Conservation (phyloP, 2,888 invertebrate genomes). For the Pandemis heparana region DNA sequence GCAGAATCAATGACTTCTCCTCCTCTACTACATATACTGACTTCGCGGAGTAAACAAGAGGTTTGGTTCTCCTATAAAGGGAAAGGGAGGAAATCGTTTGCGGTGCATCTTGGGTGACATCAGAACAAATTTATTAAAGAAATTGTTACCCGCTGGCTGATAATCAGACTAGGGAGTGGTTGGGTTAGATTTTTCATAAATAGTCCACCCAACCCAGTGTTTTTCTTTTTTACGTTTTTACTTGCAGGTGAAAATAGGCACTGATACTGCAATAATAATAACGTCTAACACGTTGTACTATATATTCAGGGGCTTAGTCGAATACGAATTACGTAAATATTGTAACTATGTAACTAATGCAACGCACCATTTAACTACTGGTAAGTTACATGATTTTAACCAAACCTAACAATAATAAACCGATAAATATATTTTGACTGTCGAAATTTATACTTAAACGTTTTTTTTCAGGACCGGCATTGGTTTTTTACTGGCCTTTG, state of each 20-base stretch:
- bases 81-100: too few relatives aligned
- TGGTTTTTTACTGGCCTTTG: neutral
- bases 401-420: too few relatives aligned
- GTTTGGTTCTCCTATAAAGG: constrained; percentile 20
- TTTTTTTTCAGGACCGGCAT: neutral
- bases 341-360: constrained; percentile 55
- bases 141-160: too few relatives aligned
- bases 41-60: constrained; percentile 47
- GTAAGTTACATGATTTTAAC: constrained; percentile 58
- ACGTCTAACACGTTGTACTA: constrained; percentile 60
- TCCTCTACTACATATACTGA: constrained; percentile 50
- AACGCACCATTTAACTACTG: constrained; percentile 50
- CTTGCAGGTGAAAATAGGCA: constrained; percentile 53
- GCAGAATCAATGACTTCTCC: constrained; percentile 54
- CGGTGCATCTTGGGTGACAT: too few relatives aligned
- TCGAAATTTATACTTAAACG: neutral
- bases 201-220: neutral
- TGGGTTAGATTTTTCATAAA: too few relatives aligned
- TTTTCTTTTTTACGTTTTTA: constrained; percentile 28
- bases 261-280: constrained; percentile 56
- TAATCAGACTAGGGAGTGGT: too few relatives aligned
- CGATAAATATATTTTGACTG: too few relatives aligned
- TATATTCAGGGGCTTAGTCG: constrained; percentile 56
- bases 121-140: too few relatives aligned
- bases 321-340: constrained; percentile 51